Evolutionary conservation across 2,113 vertebrate genomes (phyloP), one percentile per base, ranked within the genome.

Genomic region (Scalopus aquaticus): DNA sequence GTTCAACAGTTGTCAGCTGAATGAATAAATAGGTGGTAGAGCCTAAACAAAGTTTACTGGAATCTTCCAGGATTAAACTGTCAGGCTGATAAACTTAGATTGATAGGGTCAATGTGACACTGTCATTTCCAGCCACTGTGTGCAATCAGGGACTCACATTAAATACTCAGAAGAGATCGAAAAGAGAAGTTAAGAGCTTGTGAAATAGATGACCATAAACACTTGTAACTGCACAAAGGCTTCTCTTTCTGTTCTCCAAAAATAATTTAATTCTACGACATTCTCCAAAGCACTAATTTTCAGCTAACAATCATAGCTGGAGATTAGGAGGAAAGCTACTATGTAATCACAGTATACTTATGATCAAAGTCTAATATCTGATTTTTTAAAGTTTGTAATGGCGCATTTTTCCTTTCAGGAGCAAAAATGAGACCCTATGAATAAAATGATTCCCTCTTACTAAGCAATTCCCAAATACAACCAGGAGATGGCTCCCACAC

Each of bases 401-500:
- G 37, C 37, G 56, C 5, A 70, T 58, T 67, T 79, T 88, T 56
- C 19, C 49, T 88, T 70, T 6, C 51, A 73, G 30, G 9, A 0
- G 37, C 78, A 82, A 32, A 82, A 74, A 58, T 39, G n/a, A 24
- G 70, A 28, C 5, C 30, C 49, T 32, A 15, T 9, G 35, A 39
- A 49, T 44, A 46, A 67, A 78, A 13, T 4, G 10, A 78, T 22
- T 62, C 19, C 15, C 13, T 49, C 51, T 85, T 56, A 32, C 28
- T 46, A 76, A 82, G 87, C 44, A 93, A 70, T 84, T 96, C 22
- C 86, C 74, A 79, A 2, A 10, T 24, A 8, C 2, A 35, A 51
- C 93, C 97, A 95, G 74, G 0, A 97, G 96, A 91, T 73, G 97
- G 96, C 85, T 58, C 3, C 28, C 5, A 28, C 1, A 82, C 49